These are phyloP conservation scores for Conus canariensis DNA, from an alignment of 2,888 invertebrate genomes.

Conservation along the genomic window DNA sequence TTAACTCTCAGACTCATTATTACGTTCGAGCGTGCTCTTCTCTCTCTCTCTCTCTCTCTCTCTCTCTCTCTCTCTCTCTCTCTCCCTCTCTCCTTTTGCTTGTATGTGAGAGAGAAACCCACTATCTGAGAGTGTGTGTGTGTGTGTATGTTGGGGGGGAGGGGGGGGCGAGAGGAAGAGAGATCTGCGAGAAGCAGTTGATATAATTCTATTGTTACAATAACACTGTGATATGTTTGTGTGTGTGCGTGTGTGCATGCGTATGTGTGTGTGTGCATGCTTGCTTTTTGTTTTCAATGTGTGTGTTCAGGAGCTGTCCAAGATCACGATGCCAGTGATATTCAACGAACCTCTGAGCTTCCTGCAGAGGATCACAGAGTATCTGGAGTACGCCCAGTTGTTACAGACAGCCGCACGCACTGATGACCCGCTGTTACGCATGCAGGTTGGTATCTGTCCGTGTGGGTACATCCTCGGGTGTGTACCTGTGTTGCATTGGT, in stretches of 20 bases:
- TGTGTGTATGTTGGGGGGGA: not conserved
- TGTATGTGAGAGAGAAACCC: not conserved
- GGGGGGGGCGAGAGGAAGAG: no score
- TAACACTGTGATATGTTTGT: not conserved
- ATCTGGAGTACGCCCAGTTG: constrained; percentile 92
- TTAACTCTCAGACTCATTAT: no score
- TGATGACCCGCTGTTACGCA: constrained; percentile 88
- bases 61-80: no score
- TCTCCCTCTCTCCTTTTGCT: no score
- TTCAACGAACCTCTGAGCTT: constrained; percentile 98
- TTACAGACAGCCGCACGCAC: constrained; percentile 88
- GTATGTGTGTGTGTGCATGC: not conserved
- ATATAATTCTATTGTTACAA: no score
- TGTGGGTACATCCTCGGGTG: not conserved
- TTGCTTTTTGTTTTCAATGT: not conserved
- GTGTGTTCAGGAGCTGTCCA: constrained; percentile 87
- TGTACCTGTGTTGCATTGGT: not conserved
- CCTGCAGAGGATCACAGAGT: constrained; percentile 95
- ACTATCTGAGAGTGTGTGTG: not conserved
- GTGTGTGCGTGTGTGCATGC: not conserved
- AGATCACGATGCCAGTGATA: constrained; percentile 97
- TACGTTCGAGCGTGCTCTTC: no score
- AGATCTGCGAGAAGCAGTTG: no score
- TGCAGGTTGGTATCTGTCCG: constrained; percentile 83
- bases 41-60: no score